Evolutionary conservation across 1,140 invertebrate genomes (phyloP), one percentile per base, ranked within the genome.

Genomic region (Thrips palmi): DNA sequence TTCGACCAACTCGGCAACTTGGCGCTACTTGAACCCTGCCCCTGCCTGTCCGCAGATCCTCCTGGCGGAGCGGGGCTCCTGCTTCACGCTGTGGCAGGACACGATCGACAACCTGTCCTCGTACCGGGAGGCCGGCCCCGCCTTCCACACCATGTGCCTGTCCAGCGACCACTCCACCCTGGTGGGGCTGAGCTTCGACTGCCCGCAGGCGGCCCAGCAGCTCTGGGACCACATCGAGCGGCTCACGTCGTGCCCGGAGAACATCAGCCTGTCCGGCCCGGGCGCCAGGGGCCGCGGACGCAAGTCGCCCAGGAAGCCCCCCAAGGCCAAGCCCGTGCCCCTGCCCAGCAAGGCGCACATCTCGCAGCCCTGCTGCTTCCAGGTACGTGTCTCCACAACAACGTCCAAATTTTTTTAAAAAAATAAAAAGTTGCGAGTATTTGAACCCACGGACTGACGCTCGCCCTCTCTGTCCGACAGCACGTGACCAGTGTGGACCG

Each of bases 81-180:
- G 80, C 31, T 86, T 88, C 53, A 71, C 75, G 19, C 55, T 88
- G n/a, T 88, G 83, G 83, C 65, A 66, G 37, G 83, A 88, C 54
- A 71, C 71, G n/a, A 77, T 88, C 44, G 81, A 74, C 47, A 71
- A 74, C 46, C 50, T 73, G n/a, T 67, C 70, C 0, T 63, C 68
- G 31, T 74, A 74, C 56, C 67, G 68, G 50, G 65, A 57, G 36
- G 43, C 35, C 28, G 68, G 73, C 1, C 60, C 63, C 11, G 72
- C 71, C 17, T 87, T 85, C 45, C 82, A 88, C 55, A 84, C 81
- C n/a, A 73, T 87, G 71, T 73, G 74, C 54, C 59, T 79, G 29
- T 83, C 79, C 1, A 65, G 62, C 2, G 77, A 82, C 50, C 73
- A 76, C 49, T 62, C 62, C 15, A 56, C 60, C 27, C 50, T 65